Evolutionary conservation across 2,888 invertebrate species (phyloP).

Genomic region (Eristalis tenax): DNA sequence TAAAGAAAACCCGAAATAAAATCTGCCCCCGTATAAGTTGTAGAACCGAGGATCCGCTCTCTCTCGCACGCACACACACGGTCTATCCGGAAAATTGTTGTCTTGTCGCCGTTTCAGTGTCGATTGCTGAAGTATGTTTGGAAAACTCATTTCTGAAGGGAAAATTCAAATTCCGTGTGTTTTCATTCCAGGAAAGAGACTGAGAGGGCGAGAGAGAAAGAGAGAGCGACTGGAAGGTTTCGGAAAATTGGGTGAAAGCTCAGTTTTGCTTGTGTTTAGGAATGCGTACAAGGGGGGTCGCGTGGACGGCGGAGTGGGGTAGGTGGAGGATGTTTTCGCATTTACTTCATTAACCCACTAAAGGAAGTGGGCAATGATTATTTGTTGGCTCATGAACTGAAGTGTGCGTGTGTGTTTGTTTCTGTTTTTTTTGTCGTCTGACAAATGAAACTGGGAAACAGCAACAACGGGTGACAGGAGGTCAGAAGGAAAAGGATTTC

Average conservation of each 20-base stretch:
- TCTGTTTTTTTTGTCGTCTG: not conserved
- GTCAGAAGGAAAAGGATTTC: constrained; percentile 24
- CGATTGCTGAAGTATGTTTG: constrained; percentile 50
- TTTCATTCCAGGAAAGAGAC: constrained; percentile 50
- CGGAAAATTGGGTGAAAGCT: constrained; percentile 69
- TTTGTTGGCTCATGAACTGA: constrained; percentile 11
- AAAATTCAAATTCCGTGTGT: constrained; percentile 46
- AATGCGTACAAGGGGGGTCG: constrained; percentile 4
- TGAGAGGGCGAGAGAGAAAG: not conserved
- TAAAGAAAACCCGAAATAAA: not conserved
- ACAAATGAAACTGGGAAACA: constrained; percentile 38
- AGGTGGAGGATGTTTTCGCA: constrained; percentile 16
- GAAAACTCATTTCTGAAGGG: constrained; percentile 32
- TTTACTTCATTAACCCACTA: constrained; percentile 38
- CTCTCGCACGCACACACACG: constrained; percentile 17
- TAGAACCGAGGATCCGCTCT: constrained; percentile 9
- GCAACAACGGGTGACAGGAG: constrained; percentile 10
- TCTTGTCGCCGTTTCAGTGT: constrained; percentile 53
- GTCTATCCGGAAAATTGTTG: constrained; percentile 43
- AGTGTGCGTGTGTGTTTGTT: constrained; percentile 2
- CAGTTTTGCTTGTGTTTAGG: constrained; percentile 19
- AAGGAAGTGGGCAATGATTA: constrained; percentile 38
- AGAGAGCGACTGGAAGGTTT: constrained; percentile 12
- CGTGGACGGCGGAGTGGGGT: not conserved
- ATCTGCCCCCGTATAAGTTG: constrained; percentile 33